Percentiles rank a stretch among this genome's conserved stretches.
Conservation (phyloP, 2,113 vertebrate genomes). For the Pedionomus torquatus region DNA sequence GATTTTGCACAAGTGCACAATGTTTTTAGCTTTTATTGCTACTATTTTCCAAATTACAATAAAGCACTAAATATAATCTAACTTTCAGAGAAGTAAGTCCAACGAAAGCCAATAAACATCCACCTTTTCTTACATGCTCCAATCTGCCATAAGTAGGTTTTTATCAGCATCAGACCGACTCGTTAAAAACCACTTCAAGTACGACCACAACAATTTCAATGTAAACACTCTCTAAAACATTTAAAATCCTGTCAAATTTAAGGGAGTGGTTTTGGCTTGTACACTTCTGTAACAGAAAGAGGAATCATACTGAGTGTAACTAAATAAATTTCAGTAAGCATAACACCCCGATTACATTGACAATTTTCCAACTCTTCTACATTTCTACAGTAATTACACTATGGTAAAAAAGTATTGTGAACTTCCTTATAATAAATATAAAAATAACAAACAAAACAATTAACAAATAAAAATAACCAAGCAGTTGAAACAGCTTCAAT, state of each 20-base stretch:
- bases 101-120: not conserved
- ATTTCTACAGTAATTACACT: not conserved
- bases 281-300: not conserved
- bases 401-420: not conserved
- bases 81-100: not conserved
- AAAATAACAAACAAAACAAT: no score
- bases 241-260: not conserved
- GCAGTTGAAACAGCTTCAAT: not conserved
- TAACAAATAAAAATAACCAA: not conserved
- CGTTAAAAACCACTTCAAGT: not conserved
- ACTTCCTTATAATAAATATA: no score
- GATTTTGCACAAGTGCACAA: not conserved
- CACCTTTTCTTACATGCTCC: not conserved
- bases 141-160: not conserved
- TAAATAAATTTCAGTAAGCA: not conserved
- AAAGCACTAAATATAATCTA: not conserved
- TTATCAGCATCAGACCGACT: not conserved
- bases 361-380: not conserved
- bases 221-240: not conserved
- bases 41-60: not conserved
- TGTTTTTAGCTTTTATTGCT: not conserved
- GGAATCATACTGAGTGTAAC: not conserved
- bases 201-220: not conserved
- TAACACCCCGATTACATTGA: not conserved
- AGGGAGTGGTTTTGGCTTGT: not conserved